These are phyloP conservation scores for Drosophila malerkotliana DNA, from an alignment of 1,140 invertebrate genomes.

Conservation along the genomic window DNA sequence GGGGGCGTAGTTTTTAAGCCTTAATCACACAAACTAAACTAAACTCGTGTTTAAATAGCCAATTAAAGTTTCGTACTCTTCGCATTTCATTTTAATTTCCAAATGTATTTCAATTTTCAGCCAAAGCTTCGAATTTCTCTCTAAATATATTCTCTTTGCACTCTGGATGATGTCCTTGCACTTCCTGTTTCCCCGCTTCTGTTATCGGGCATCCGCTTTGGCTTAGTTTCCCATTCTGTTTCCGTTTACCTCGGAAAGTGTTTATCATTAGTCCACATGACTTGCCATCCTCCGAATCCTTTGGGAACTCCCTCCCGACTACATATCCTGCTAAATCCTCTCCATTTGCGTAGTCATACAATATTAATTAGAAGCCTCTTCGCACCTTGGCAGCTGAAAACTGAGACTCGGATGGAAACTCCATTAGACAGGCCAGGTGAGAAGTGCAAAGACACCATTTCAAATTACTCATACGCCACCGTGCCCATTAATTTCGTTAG, in stretches of 20 bases:
- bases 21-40: too few species aligned
- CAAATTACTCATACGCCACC: conserved; percentile 32
- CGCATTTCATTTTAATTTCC: too few species aligned
- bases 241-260: conserved; percentile 20
- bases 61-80: too few species aligned
- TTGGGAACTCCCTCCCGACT: background rate
- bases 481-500: conserved; percentile 28
- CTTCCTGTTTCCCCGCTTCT: conserved; percentile 10
- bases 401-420: conserved; percentile 12
- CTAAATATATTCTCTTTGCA: background rate
- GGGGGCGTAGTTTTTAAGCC: too few species aligned
- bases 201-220: conserved; percentile 39
- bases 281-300: conserved; percentile 26
- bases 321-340: background rate
- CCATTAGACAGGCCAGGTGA: background rate
- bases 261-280: conserved; percentile 60
- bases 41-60: too few species aligned
- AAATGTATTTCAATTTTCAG: conserved; percentile 7
- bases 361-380: conserved; percentile 47
- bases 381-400: conserved; percentile 31
- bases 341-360: conserved; percentile 54
- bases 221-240: conserved; percentile 29
- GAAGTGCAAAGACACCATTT: conserved; percentile 1
- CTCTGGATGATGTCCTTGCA: conserved; percentile 5
- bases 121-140: conserved; percentile 19